These are phyloP conservation scores for Athalia circularis DNA, from an alignment of 2,888 invertebrate genomes.

Conservation along the genomic window DNA sequence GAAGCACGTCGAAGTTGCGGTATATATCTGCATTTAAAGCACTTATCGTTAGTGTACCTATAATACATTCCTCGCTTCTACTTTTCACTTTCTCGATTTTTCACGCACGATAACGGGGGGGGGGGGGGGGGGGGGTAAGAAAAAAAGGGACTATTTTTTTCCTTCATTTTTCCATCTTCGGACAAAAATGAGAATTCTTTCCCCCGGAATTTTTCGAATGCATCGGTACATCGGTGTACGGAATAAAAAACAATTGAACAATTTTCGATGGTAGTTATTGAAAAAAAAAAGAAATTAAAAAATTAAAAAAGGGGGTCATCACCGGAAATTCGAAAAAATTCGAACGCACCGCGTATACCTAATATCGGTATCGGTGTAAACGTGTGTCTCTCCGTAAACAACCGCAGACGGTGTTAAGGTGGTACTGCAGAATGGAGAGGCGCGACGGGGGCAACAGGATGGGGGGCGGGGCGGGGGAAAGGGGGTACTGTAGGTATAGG, in stretches of 20 bases:
- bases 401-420: conserved; percentile 6
- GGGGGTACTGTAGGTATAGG: conserved; percentile 52
- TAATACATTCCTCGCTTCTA: neutral
- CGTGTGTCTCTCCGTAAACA: neutral
- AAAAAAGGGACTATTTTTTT: no score
- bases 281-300: neutral
- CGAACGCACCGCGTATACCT: no score
- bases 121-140: no score
- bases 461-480: conserved; percentile 4
- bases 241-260: neutral
- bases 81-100: neutral
- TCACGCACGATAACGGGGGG: neutral
- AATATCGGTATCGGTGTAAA: neutral
- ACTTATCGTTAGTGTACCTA: neutral
- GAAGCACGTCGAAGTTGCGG: no score
- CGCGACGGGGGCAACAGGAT: conserved; percentile 17
- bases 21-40: no score
- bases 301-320: neutral
- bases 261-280: neutral
- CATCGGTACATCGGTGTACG: no score
- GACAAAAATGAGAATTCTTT: no score
- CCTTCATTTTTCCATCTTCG: no score
- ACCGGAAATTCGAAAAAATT: neutral
- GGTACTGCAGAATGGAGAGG: neutral
- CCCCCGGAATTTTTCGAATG: no score